phyloP scores from a whole-genome alignment of 2,797 vertebrate genomes.

The Crenuchus spilurus region DNA sequence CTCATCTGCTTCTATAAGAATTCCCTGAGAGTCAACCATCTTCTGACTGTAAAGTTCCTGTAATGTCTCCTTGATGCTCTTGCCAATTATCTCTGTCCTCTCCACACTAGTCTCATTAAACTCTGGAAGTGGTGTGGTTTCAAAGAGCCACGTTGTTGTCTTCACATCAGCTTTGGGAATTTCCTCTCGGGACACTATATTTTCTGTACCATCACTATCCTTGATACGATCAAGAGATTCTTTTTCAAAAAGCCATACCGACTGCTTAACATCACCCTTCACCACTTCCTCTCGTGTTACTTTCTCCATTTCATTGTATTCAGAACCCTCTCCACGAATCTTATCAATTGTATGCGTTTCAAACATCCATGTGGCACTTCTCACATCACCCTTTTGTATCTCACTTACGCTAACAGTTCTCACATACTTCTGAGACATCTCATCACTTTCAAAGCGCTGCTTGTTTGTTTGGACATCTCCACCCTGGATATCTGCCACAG shows the following conservation, averaged over 20 bases:
- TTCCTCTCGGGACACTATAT: conserved; percentile 76
- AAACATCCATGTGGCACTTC: conserved; percentile 92
- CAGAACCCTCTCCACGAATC: conserved; percentile 78
- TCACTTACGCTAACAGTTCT: conserved; percentile 91
- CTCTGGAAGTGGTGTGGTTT: conserved; percentile 85
- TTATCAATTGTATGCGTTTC: conserved; percentile 89
- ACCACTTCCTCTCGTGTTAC: conserved; percentile 89
- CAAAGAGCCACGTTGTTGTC: conserved; percentile 93
- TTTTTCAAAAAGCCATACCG: conserved; percentile 96
- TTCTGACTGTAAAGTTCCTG: conserved; percentile 87
- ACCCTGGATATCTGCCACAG: conserved; percentile 80
- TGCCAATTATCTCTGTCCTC: conserved; percentile 85
- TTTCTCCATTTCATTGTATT: conserved; percentile 83
- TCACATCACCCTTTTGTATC: conserved; percentile 89
- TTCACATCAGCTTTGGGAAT: conserved; percentile 89
- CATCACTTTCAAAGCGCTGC: conserved; percentile 84
- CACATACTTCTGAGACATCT: conserved; percentile 75
- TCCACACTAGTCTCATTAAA: conserved; percentile 84
- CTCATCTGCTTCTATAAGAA: conserved; percentile 90
- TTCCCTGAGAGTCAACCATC: conserved; percentile 88
- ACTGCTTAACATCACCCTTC: conserved; percentile 90
- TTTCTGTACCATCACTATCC: conserved; percentile 73
- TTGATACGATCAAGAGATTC: conserved; percentile 86
- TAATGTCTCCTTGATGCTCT: conserved; percentile 89
- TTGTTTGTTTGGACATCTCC: conserved; percentile 86